A percentile compares a stretch with the other conserved stretches of the same genome.
These are phyloP conservation scores for Drosophila yooni DNA, from an alignment of 2,888 invertebrate genomes.

Conservation along the genomic window DNA sequence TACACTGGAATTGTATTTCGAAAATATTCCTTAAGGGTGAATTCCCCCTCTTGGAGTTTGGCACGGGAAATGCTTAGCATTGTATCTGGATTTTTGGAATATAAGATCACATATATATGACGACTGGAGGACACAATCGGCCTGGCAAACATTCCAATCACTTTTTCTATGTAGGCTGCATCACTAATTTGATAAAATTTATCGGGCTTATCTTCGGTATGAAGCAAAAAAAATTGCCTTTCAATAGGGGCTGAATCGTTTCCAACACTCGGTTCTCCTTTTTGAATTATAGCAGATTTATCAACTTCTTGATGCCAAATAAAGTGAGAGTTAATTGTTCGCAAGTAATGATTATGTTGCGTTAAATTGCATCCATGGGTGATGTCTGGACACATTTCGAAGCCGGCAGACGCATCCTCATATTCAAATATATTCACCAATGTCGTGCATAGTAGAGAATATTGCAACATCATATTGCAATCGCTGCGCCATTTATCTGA, in stretches of 20 bases:
- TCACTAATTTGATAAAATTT: constrained; percentile 38
- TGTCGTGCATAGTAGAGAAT: constrained; percentile 19
- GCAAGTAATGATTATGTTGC: constrained; percentile 36
- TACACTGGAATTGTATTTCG: constrained; percentile 43
- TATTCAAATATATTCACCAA: constrained; percentile 42
- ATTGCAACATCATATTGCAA: not conserved
- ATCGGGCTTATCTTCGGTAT: constrained; percentile 21
- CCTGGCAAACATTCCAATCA: constrained; percentile 51
- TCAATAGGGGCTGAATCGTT: constrained; percentile 31
- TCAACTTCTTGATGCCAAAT: constrained; percentile 22
- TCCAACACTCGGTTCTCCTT: not conserved
- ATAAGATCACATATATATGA: constrained; percentile 55
- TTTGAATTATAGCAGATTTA: not conserved
- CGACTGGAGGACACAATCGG: constrained; percentile 47
- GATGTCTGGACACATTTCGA: constrained; percentile 21
- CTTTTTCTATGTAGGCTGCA: constrained; percentile 34
- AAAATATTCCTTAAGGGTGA: constrained; percentile 61
- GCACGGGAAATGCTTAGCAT: constrained; percentile 53
- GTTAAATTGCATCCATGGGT: constrained; percentile 14
- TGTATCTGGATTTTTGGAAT: constrained; percentile 48
- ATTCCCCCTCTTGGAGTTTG: constrained; percentile 26
- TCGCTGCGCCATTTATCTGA: constrained; percentile 34
- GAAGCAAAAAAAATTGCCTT: constrained; percentile 55
- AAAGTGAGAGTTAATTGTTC: constrained; percentile 50
- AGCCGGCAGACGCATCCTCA: constrained; percentile 45